A percentile compares a stretch with the other conserved stretches of the same genome.
phyloP scores from a whole-genome alignment of 2,888 invertebrate genomes.

The Heliconius cydno region DNA sequence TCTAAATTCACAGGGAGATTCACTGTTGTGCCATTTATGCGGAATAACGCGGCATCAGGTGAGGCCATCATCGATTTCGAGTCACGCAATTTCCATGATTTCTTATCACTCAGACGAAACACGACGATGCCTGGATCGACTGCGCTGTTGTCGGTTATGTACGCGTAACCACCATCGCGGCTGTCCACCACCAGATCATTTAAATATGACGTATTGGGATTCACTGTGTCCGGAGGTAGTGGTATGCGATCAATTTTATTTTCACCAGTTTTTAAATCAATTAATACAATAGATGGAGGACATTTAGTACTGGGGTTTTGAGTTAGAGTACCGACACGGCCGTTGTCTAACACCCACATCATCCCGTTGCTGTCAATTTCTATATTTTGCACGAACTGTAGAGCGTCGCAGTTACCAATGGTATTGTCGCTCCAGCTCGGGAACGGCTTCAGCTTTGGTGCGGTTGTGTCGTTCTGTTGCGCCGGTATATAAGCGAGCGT shows the following conservation, averaged over 20 bases:
- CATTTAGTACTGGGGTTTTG: conserved; percentile 82
- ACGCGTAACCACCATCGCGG: conserved; percentile 87
- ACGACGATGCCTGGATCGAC: conserved; percentile 89
- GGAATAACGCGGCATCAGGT: conserved; percentile 83
- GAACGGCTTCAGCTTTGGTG: conserved; percentile 85
- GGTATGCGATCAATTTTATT: conserved; percentile 83
- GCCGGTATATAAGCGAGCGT: conserved; percentile 85
- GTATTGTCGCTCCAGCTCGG: conserved; percentile 88
- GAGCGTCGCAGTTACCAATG: conserved; percentile 85
- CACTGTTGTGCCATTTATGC: conserved; percentile 83
- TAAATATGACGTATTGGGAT: conserved; percentile 83
- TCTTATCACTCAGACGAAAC: conserved; percentile 85
- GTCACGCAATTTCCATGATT: conserved; percentile 88
- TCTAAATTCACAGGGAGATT: conserved; percentile 85
- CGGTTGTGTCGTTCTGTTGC: conserved; percentile 72
- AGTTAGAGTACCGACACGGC: conserved; percentile 85
- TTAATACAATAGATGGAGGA: conserved; percentile 86
- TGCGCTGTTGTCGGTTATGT: conserved; percentile 88
- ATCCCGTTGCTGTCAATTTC: conserved; percentile 88
- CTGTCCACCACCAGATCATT: conserved; percentile 90
- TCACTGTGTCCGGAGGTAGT: conserved; percentile 85
- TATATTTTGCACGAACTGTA: conserved; percentile 90
- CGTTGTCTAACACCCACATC: conserved; percentile 88
- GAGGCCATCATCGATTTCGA: conserved; percentile 85
- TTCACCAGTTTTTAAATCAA: conserved; percentile 85